Conservation (phyloP, 2,797 vertebrate species). For the Hydrocynus forskahlii region DNA sequence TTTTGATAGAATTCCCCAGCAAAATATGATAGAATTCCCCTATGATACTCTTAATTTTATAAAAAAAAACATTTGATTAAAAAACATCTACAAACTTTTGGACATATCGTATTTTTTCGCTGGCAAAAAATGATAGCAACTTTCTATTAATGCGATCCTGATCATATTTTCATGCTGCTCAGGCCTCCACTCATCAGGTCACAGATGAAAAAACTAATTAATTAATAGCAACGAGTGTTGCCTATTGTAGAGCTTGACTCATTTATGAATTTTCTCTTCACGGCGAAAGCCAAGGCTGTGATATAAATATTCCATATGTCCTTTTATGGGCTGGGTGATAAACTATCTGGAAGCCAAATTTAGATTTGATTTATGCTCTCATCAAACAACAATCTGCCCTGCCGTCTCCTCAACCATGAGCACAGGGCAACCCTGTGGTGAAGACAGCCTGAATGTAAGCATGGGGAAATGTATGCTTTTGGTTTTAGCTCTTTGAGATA, state of each 20-base stretch:
- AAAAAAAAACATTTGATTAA: too few relatives aligned
- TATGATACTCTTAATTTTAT: too few relatives aligned
- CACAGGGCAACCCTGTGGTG: constrained; percentile 48
- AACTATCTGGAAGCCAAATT: constrained; percentile 17
- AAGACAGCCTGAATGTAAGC: constrained; percentile 31
- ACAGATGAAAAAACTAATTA: background rate
- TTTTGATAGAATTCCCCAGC: too few relatives aligned
- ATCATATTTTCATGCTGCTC: constrained; percentile 6
- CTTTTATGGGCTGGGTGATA: constrained; percentile 52
- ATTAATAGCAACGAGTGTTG: background rate
- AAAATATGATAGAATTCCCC: too few relatives aligned
- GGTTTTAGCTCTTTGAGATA: constrained; percentile 5
- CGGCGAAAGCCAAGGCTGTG: constrained; percentile 28
- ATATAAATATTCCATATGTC: constrained; percentile 35
- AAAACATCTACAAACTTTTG: too few relatives aligned
- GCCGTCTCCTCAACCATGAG: constrained; percentile 49
- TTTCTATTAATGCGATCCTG: constrained; percentile 4
- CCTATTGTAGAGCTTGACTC: constrained; percentile 15
- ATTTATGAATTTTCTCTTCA: background rate
- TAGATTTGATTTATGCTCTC: constrained; percentile 62
- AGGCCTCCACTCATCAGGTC: background rate
- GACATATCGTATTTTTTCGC: too few relatives aligned
- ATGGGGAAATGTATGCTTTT: constrained; percentile 49
- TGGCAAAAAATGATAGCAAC: background rate
- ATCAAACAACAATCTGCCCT: constrained; percentile 62